Conservation (phyloP, 2,888 invertebrate genomes). For the Stenodema calcarata region DNA sequence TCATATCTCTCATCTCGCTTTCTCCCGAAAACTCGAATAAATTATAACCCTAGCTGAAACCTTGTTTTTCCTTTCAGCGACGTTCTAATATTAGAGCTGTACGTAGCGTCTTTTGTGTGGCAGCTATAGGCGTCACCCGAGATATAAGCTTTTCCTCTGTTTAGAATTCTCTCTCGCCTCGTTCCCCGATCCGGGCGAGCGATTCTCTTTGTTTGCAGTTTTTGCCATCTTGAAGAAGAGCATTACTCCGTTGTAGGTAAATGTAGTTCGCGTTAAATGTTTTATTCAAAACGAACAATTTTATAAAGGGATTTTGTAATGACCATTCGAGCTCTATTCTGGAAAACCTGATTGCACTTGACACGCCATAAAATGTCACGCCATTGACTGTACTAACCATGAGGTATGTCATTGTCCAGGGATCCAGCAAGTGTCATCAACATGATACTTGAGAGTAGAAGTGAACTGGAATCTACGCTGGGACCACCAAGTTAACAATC, state of each 20-base stretch:
- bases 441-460: no score
- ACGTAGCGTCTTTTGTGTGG: background rate
- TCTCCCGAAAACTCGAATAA: background rate
- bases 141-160: background rate
- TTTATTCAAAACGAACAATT: no score
- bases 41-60: background rate
- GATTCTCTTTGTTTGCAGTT: background rate
- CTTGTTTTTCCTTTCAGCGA: background rate
- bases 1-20: background rate
- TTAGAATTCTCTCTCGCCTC: background rate
- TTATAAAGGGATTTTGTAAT: no score
- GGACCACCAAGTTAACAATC: no score
- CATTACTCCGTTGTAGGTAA: background rate
- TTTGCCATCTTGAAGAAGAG: background rate
- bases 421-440: no score
- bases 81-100: background rate
- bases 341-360: no score
- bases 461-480: no score
- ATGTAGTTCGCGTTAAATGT: no score
- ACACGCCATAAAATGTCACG: no score
- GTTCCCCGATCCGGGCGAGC: background rate
- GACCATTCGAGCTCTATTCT: no score
- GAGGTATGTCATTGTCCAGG: no score
- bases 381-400: no score
- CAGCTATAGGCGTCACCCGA: background rate